These are phyloP conservation scores for Dicrurus megarhynchus DNA, from an alignment of 2,113 vertebrate genomes.

Conservation along the genomic window DNA sequence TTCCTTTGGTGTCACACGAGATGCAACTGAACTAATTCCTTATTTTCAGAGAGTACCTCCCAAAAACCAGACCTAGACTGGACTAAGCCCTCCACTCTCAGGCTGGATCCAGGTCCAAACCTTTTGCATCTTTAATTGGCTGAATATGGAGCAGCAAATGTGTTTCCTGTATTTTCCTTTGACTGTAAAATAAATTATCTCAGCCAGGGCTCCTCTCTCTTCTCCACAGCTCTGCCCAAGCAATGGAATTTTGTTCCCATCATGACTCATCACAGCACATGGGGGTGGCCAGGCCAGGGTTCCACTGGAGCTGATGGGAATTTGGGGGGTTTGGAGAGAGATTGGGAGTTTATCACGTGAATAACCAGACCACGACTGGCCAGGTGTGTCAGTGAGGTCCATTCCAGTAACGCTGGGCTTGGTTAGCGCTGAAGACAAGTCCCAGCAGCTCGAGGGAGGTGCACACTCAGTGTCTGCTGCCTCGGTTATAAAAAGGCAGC, in stretches of 20 bases:
- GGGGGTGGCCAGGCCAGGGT: neutral
- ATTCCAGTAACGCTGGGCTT: neutral
- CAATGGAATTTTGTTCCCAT: neutral
- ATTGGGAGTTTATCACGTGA: accelerated
- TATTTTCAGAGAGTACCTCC: neutral
- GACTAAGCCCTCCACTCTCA: neutral
- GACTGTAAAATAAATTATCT: neutral
- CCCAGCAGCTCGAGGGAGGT: neutral
- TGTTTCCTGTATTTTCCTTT: neutral
- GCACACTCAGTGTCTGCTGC: neutral
- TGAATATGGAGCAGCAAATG: neutral
- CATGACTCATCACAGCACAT: neutral
- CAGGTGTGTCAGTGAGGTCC: neutral
- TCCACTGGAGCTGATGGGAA: neutral
- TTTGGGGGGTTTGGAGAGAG: neutral
- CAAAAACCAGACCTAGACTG: neutral
- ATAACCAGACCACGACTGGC: neutral
- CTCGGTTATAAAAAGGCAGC: slow-evolving; percentile 7
- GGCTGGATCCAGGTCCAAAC: neutral
- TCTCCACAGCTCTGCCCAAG: neutral
- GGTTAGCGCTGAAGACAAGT: neutral
- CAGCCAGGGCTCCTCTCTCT: neutral
- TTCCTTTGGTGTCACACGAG: neutral
- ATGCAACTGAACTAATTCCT: neutral
- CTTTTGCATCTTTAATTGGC: neutral